Percentiles rank a stretch among this genome's conserved stretches.
Evolutionary conservation across 2,888 invertebrate species (phyloP).

Genomic region (Calliopum simillimum): DNA sequence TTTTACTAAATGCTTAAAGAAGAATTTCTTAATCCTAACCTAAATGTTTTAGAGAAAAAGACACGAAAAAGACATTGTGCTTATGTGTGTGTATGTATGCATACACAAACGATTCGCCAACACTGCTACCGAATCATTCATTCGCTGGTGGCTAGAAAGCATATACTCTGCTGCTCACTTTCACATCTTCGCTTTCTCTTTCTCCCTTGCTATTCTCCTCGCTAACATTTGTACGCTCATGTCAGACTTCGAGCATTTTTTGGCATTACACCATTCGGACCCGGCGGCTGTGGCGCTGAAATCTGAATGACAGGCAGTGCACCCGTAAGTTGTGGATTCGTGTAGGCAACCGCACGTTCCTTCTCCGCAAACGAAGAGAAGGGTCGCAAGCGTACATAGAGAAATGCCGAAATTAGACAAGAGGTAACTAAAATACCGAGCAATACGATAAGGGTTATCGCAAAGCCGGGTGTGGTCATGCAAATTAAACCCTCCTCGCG

Average conservation of each 20-base stretch:
- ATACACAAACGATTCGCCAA: constrained; percentile 18
- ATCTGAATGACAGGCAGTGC: constrained; percentile 61
- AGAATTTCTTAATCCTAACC: constrained; percentile 18
- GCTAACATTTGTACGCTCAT: constrained; percentile 16
- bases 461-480: constrained; percentile 95
- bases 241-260: constrained; percentile 55
- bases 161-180: not conserved
- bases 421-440: constrained; percentile 86
- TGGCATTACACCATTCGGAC: constrained; percentile 52
- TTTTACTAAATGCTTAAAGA: constrained; percentile 17
- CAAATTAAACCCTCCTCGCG: constrained; percentile 81
- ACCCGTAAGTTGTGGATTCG: constrained; percentile 63
- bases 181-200: not conserved
- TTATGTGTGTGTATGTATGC: too few relatives aligned
- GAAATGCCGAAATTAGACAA: constrained; percentile 86
- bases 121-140: constrained; percentile 33
- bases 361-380: constrained; percentile 70
- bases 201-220: not conserved
- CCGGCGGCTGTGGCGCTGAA: constrained; percentile 52
- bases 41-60: constrained; percentile 6
- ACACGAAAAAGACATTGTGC: constrained; percentile 8
- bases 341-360: constrained; percentile 64
- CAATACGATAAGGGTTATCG: constrained; percentile 85
- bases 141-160: not conserved
- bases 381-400: constrained; percentile 84